Evolutionary conservation across 2,113 vertebrate genomes (phyloP), one percentile per base, ranked within the genome.

Genomic region (Prochilodus magdalenae): DNA sequence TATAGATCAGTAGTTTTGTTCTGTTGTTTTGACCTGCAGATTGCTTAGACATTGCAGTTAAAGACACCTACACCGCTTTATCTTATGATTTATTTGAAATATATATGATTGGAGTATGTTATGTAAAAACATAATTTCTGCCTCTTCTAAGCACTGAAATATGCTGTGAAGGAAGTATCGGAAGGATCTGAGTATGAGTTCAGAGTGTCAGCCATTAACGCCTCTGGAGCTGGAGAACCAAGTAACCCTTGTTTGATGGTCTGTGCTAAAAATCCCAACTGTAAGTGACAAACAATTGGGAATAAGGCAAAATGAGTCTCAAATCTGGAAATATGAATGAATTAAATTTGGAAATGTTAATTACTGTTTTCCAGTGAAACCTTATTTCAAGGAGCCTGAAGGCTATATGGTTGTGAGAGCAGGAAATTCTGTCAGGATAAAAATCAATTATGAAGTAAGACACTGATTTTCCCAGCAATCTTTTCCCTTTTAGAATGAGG

Each of bases 181-280:
- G 94, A 93, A 15, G 97, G 96, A 33, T 80, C 94, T 62, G 94
- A 95, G 77, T 97, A 97, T 0, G 95, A 97, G 82, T 98, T 97
- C 81, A 94, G 96, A 0, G 94, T 98, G 89, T 92, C 92, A 3
- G 96, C 96, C 0, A 91, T 98, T 85, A 95, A 95, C 74, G 90
- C 91, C 66, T 93, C 95, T 0, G 97, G 96, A 12, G 8, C 81
- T 0, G 96, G 96, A 65, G 94, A 96, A n/a, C 89, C 90, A 13
- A 97, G 97, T 44, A 88, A 88, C 0, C 93, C 95, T 0, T 97
- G 95, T 0, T 87, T 88, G 53, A 91, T 95, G 3, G 88, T 90
- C 84, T 95, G 93, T 83, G 95, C 95, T 2, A 89, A 78, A 84
- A 96, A 96, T 82, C 92, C 96, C 78, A 93, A 87, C 22, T 93